These are phyloP conservation scores for Neopelma chrysocephalum DNA, from an alignment of 2,797 vertebrate species.

Conservation along the genomic window DNA sequence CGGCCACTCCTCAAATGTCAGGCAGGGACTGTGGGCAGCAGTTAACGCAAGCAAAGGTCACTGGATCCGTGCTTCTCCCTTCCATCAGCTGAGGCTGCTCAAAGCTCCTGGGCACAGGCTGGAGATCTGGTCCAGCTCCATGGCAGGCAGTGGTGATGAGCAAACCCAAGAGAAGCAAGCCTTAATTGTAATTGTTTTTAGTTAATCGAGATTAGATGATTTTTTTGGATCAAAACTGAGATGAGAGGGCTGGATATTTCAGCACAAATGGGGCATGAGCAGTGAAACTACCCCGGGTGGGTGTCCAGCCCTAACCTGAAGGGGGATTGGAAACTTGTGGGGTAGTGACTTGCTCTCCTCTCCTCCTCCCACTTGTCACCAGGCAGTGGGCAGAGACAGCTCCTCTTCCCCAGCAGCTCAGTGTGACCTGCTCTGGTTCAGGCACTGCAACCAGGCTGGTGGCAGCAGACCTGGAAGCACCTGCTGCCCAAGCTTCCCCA, in stretches of 20 bases:
- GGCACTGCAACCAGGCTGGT: background rate
- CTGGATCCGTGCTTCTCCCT: rapidly evolving
- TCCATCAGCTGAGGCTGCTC: background rate
- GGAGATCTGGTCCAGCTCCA: background rate
- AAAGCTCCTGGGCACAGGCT: background rate
- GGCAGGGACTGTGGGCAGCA: background rate
- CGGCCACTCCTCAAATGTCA: background rate
- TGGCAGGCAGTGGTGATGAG: rapidly evolving
- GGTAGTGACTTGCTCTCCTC: background rate
- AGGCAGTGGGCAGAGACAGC: background rate
- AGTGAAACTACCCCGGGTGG: rapidly evolving
- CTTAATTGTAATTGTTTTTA: background rate
- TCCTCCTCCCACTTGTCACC: background rate
- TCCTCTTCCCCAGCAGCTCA: rapidly evolving
- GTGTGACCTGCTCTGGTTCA: background rate
- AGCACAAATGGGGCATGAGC: background rate
- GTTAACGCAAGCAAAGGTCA: background rate
- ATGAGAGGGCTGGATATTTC: background rate
- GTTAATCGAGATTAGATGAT: rapidly evolving
- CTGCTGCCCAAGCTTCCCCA: background rate
- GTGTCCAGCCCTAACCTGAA: background rate
- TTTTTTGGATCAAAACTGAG: background rate
- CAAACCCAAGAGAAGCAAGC: background rate
- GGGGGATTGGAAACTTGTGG: background rate
- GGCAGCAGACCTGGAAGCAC: background rate